Base-by-base conservation (phyloP, 2,888 invertebrate genomes). In the Andricus curvator region DNA sequence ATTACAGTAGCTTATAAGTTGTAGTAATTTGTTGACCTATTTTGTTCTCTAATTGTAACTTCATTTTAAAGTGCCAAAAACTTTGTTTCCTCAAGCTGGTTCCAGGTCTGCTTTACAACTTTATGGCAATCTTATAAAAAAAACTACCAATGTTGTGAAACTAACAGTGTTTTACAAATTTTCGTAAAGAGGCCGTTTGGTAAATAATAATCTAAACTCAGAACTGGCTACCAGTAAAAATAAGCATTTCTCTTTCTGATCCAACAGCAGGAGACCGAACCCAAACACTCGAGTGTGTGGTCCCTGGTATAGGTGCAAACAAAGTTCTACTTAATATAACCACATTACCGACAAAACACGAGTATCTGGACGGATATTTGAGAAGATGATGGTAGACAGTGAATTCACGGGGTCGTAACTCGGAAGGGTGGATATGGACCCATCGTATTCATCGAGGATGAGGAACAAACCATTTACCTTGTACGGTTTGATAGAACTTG, bases 401-500 rank as follows among this genome's bases (percentile, higher is more conserved):
- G 33, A 33, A 74, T 56, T 60, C 22, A 33, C 37, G n/a, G 37
- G 56, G 56, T 60, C n/a, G 74, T 56, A 29, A 56, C 33, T 51
- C 29, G 11, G 37, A 74, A 37, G 74, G 74, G 74, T 74, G 56
- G 15, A 56, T 70, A 22, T 51, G 70, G 51, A 48, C 70, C 29
- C 29, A 70, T 25, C 51, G 29, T 51, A 70, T 70, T 70, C 48
- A 70, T 48, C 29, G 29, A 29, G n/a, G 74, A 74, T 33, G 68
- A 62, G 60, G n/a, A 60, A 60, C 22, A 77, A 77, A 77, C 77
- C 80, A 79, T 80, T 77, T 67, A 56, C 74, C 66, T 74, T 67
- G 64, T 51, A 64, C 60, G 33, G 56, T 68, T n/a, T 67, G 56
- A 78, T 67, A 65, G 78, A 80, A 80, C 77, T 44, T 77, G 70